These are phyloP conservation scores for Musca vetustissima DNA, from an alignment of 1,140 invertebrate genomes.

Conservation along the genomic window DNA sequence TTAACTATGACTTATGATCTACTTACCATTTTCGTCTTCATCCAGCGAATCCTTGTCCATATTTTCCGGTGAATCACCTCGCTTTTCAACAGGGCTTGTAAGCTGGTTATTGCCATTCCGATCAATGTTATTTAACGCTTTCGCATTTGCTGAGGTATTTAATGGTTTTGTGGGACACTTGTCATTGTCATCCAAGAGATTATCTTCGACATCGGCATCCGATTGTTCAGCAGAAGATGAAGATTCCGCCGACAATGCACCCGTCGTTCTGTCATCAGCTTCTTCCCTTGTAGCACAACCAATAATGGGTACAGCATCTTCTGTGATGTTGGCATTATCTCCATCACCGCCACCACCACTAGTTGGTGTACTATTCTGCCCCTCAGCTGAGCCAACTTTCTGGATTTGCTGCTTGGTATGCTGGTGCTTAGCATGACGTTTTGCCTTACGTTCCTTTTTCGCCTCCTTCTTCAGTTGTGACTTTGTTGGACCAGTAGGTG, in stretches of 20 bases:
- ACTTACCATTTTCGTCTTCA: conserved; percentile 51
- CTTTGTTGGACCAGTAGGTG: conserved; percentile 60
- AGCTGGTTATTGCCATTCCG: conserved; percentile 49
- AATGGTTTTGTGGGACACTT: conserved; percentile 7
- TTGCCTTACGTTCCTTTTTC: conserved; percentile 62
- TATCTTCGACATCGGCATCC: conserved; percentile 81
- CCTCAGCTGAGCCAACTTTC: background rate
- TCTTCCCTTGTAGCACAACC: background rate
- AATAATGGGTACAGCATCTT: background rate
- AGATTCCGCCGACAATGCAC: background rate
- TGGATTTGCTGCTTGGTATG: conserved; percentile 32
- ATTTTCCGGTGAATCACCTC: conserved; percentile 59
- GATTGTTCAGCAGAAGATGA: conserved; percentile 64
- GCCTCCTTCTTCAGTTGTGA: conserved; percentile 70
- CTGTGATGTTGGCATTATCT: conserved; percentile 7
- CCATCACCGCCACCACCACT: background rate
- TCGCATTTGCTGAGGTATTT: conserved; percentile 1
- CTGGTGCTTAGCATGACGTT: conserved; percentile 45
- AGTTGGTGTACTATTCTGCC: no score
- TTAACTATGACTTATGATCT: background rate
- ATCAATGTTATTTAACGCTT: conserved; percentile 29
- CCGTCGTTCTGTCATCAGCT: conserved; percentile 27
- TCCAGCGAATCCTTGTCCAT: conserved; percentile 59
- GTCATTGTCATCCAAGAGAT: conserved; percentile 62
- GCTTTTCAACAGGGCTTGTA: conserved; percentile 54